Base-by-base conservation (phyloP, 2,797 vertebrate species). In the Darevskia mixta region DNA sequence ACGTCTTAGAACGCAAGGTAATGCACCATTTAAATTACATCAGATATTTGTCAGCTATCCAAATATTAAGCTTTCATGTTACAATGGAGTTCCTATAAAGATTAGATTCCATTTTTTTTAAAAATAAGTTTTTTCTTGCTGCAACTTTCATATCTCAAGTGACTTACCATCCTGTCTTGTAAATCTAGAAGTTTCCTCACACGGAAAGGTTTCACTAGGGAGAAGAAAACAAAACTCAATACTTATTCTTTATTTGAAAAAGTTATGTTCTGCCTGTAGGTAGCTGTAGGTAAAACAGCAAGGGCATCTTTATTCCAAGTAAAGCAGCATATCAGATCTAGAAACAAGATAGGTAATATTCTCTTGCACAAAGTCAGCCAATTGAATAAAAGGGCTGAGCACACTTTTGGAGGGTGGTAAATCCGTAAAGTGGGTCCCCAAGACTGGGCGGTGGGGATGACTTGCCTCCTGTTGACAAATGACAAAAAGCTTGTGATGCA, bases 171-270 rank as follows among this genome's bases (percentile, higher is more conserved):
- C 97, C 97, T 98, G 86, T 95, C 89, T 85, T 99, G 98, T 35
- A 99, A 96, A 43, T 98, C 98, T 95, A 99, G 96, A 27, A 99
- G 96, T 90, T 94, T 98, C 93, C 98, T 97, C 79, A 98, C 96
- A 96, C 98, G 97, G 97, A 98, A 98, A 86, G 97, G 97, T 83
- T 96, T 98, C 66, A 99, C 99, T 99, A 90, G 71, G 88, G 81
- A 41, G 89, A 87, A 91, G 64, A 8, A 93, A n/a, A 87, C 79
- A 87, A 69, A 41, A 13, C 29, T 80, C 58, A 76, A 43, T 45
- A 86, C 55, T 29, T 45, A 69, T 79, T 73, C 35, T 38, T 67
- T 58, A 55, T 41, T 79, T 86, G 13, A 73, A 35, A 7, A 80
- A 43, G 58, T 61, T 79, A 49, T 73, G 41, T 15, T 73, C 27